Evolutionary conservation across 92 coral and sea anemone genomes (phyloP).

Genomic region (Siderastrea radians): DNA sequence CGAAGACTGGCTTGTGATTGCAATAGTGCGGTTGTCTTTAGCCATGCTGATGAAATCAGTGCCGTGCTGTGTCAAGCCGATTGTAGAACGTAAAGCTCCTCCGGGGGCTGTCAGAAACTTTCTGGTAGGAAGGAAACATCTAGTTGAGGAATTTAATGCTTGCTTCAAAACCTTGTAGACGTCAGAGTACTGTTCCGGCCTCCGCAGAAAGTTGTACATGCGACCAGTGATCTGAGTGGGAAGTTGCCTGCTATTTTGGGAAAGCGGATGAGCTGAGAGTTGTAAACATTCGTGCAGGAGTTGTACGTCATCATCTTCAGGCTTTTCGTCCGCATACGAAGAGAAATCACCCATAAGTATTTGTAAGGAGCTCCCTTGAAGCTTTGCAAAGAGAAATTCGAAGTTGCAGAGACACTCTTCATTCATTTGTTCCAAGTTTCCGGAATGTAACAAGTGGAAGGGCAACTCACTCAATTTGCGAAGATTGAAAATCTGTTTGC

Average conservation of each 20-base stretch:
- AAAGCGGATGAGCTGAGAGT: constrained; percentile 82
- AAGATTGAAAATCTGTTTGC: constrained; percentile 83
- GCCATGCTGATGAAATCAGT: constrained; percentile 84
- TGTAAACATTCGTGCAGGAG: constrained; percentile 88
- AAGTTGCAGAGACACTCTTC: constrained; percentile 89
- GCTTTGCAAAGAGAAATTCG: constrained; percentile 90
- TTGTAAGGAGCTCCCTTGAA: constrained; percentile 82
- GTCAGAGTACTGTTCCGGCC: constrained; percentile 77
- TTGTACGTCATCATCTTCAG: constrained; percentile 87
- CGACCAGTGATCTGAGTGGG: constrained; percentile 96
- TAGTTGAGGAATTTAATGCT: constrained; percentile 76
- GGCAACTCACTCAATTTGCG: constrained; percentile 97
- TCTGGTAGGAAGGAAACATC: constrained; percentile 90
- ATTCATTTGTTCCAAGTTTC: constrained; percentile 73
- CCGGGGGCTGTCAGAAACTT: constrained; percentile 97
- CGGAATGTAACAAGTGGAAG: constrained; percentile 83
- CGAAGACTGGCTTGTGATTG: constrained; percentile 74
- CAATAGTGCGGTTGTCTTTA: constrained; percentile 84
- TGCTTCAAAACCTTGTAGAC: constrained; percentile 84
- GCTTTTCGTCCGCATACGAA: constrained; percentile 69
- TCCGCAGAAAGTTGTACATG: constrained; percentile 85
- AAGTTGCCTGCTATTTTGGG: constrained; percentile 87
- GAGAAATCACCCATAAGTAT: constrained; percentile 83
- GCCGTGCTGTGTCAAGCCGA: constrained; percentile 74
- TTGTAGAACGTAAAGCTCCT: constrained; percentile 90